Conservation (phyloP, 2,888 invertebrate species). For the Lasiommata megera region DNA sequence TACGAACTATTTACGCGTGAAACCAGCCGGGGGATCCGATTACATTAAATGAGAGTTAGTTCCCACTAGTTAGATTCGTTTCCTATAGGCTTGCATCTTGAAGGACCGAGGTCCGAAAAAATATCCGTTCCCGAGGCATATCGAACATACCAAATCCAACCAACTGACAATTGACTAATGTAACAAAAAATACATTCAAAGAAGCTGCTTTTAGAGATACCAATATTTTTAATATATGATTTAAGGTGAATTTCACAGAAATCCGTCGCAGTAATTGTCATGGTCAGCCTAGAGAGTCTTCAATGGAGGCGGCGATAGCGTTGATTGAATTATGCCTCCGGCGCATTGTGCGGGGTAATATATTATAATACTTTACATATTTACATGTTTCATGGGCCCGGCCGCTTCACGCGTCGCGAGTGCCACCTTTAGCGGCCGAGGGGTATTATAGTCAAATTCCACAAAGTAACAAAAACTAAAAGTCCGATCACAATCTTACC, state of each 20-base stretch:
- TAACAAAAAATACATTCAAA: too few species aligned
- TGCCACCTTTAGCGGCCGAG: background rate
- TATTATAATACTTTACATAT: conserved; percentile 22
- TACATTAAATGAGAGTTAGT: too few species aligned
- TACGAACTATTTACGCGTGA: too few species aligned
- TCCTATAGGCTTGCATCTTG: too few species aligned
- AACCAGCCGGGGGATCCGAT: too few species aligned
- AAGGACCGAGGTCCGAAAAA: too few species aligned
- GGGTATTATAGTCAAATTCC: background rate
- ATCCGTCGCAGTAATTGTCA: background rate
- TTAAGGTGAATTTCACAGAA: background rate
- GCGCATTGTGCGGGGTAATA: conserved; percentile 17
- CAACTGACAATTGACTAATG: too few species aligned
- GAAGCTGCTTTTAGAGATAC: too few species aligned
- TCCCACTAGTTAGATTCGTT: too few species aligned
- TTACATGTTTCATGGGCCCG: conserved; percentile 25
- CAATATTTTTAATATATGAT: too few species aligned
- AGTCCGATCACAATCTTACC: background rate
- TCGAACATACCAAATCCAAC: too few species aligned
- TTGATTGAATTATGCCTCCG: conserved; percentile 26
- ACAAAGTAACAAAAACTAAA: background rate
- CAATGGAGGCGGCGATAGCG: conserved; percentile 16
- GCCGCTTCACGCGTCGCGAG: background rate
- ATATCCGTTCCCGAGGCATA: too few species aligned
- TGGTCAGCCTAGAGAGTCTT: conserved; percentile 6